Conservation (phyloP, 1,140 invertebrate genomes). For the Penaeus japonicus region DNA sequence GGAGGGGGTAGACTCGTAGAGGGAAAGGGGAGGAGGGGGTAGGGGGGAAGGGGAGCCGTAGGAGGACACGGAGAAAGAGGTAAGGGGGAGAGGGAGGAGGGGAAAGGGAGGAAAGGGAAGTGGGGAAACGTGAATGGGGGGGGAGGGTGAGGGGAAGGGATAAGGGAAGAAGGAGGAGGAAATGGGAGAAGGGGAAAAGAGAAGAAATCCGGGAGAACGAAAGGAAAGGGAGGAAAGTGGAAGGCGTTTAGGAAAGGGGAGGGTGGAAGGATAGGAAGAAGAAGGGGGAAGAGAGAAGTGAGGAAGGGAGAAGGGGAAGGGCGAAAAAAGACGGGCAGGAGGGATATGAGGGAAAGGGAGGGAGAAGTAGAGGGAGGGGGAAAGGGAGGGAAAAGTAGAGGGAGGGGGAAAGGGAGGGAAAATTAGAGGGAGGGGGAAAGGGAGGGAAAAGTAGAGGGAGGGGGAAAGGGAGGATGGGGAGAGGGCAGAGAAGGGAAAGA, state of each 20-base stretch:
- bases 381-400: not conserved
- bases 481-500: too few species aligned
- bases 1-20: not conserved
- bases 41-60: not conserved
- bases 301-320: not conserved
- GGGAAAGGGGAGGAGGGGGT: not conserved
- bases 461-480: too few species aligned
- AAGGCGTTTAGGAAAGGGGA: not conserved
- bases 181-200: not conserved
- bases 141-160: not conserved
- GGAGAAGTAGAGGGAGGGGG: not conserved
- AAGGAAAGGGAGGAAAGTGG: not conserved
- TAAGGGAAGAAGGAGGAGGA: not conserved
- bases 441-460: not conserved
- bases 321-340: not conserved
- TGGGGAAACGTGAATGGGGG: not conserved
- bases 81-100: not conserved
- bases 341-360: not conserved
- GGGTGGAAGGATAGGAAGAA: not conserved
- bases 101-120: not conserved
- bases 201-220: not conserved
- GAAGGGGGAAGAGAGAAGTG: not conserved
- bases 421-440: too few species aligned
- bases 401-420: not conserved
- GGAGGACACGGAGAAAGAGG: not conserved